A percentile compares a stretch with the other conserved stretches of the same genome.
Conservation (phyloP, 1,140 invertebrate genomes). For the Lethocerus indicus region DNA sequence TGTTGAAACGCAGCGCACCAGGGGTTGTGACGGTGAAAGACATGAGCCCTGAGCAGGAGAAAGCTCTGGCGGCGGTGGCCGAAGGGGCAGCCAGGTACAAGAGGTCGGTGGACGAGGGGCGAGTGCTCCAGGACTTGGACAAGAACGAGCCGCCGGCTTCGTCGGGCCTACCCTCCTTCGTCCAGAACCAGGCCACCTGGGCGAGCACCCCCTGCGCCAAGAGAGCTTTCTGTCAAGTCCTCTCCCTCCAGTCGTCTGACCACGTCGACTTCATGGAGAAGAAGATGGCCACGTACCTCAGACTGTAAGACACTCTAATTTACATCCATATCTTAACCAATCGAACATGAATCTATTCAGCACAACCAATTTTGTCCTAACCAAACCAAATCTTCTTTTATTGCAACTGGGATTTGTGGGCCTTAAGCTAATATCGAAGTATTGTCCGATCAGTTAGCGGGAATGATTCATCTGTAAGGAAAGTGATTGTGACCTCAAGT, state of each 20-base stretch:
- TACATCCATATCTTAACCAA: no score
- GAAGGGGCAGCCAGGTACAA: conserved; percentile 18
- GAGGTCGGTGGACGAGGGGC: conserved; percentile 24
- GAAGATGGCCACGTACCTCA: conserved; percentile 48
- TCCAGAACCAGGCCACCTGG: conserved; percentile 36
- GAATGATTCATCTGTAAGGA: no score
- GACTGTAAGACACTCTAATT: conserved; percentile 38
- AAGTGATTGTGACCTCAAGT: no score
- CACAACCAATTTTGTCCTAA: no score
- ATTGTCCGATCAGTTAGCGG: no score
- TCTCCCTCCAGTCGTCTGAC: conserved; percentile 42
- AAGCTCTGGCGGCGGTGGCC: conserved; percentile 25
- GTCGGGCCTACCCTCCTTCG: conserved; percentile 21
- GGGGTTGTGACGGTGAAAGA: conserved; percentile 23
- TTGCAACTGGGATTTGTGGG: no score
- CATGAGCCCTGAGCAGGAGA: conserved; percentile 32
- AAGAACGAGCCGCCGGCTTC: conserved; percentile 32
- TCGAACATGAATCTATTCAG: no score
- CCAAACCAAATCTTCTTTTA: no score
- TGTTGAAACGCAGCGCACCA: conserved; percentile 30
- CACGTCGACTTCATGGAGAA: conserved; percentile 55
- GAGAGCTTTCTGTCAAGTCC: conserved; percentile 52
- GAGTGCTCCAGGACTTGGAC: conserved; percentile 26
- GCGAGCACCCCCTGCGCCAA: conserved; percentile 55
- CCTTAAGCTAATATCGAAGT: no score